A percentile compares a stretch with the other conserved stretches of the same genome.
These are phyloP conservation scores for Hafferia zeledoni DNA, from an alignment of 2,797 vertebrate species.

Conservation along the genomic window DNA sequence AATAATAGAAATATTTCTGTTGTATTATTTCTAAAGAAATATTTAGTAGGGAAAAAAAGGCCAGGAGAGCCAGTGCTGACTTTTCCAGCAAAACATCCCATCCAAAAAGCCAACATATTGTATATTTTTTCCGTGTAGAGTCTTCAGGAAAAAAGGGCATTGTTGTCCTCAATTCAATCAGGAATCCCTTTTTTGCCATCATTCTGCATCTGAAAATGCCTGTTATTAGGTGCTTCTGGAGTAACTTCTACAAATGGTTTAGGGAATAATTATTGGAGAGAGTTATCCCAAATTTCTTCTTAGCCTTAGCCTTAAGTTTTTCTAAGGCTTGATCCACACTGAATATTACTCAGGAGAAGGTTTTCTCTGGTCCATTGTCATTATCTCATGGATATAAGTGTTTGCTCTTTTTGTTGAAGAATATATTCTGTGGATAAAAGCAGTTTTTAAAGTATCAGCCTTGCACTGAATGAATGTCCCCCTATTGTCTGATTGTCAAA, in stretches of 20 bases:
- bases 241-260: background rate
- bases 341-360: background rate
- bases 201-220: background rate
- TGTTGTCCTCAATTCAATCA: background rate
- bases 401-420: background rate
- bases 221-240: background rate
- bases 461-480: background rate
- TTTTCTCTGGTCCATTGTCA: background rate
- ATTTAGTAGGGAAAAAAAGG: fast-evolving
- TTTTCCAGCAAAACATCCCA: background rate
- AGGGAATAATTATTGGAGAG: background rate
- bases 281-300: background rate
- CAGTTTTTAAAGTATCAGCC: background rate
- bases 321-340: background rate
- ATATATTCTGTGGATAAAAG: background rate
- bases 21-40: no score
- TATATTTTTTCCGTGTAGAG: background rate
- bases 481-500: background rate
- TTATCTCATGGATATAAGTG: background rate
- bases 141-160: background rate
- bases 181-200: background rate
- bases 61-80: background rate
- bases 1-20: no score
- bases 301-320: background rate
- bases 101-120: background rate